A percentile compares a stretch with the other conserved stretches of the same genome.
Conservation (phyloP, 2,797 vertebrate genomes). For the Ctenosaura bakeri region DNA sequence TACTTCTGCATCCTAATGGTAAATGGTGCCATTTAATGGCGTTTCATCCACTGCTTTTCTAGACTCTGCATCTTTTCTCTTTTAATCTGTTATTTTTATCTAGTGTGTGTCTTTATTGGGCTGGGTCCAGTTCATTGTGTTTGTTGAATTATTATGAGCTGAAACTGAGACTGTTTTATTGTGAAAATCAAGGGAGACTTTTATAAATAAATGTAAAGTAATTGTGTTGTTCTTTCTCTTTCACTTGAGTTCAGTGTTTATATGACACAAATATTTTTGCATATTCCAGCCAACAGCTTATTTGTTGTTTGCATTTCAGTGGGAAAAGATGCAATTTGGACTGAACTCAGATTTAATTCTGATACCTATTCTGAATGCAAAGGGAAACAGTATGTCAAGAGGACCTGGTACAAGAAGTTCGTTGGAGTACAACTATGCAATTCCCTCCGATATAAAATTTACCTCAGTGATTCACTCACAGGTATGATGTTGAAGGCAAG, state of each 20-base stretch:
- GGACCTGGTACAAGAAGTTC: slow-evolving; percentile 99
- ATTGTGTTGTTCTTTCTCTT: slow-evolving; percentile 4
- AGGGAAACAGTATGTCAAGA: slow-evolving; percentile 93
- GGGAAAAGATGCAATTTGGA: slow-evolving; percentile 99
- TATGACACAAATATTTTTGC: slow-evolving; percentile 1
- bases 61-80: neutral
- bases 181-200: slow-evolving; percentile 24
- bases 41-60: neutral
- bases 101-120: neutral
- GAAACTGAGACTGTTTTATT: neutral
- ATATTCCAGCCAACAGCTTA: slow-evolving; percentile 19
- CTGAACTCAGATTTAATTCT: slow-evolving; percentile 91
- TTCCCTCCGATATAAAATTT: slow-evolving; percentile 98
- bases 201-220: neutral
- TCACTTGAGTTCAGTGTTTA: neutral
- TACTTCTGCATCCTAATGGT: neutral
- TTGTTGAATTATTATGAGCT: neutral
- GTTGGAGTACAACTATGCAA: slow-evolving; percentile 98
- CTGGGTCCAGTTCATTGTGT: neutral
- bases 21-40: neutral
- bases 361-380: slow-evolving; percentile 94
- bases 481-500: slow-evolving; percentile 80
- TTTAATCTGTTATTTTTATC: neutral
- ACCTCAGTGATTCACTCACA: slow-evolving; percentile 94
- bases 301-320: slow-evolving; percentile 71